A percentile compares a stretch with the other conserved stretches of the same genome.
Evolutionary conservation across 2,113 vertebrate species (phyloP).

Genomic region (Petromus typicus): DNA sequence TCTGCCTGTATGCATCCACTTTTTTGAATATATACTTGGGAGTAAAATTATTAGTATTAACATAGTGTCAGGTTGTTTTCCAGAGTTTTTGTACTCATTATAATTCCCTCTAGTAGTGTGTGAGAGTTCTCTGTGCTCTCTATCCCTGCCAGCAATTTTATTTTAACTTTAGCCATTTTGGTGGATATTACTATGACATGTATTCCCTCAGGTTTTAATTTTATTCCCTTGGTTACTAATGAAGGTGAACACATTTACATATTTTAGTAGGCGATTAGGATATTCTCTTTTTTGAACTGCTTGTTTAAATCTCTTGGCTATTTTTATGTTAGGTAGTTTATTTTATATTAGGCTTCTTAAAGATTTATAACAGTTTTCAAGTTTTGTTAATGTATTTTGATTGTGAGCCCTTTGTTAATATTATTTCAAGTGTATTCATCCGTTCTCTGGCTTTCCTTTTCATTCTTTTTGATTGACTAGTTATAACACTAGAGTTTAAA

Average conservation of each 20-base stretch:
- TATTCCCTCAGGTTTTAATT: background rate
- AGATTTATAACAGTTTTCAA: background rate
- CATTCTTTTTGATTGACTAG: background rate
- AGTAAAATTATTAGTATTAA: background rate
- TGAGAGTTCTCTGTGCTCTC: background rate
- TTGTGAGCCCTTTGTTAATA: background rate
- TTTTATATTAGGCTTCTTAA: background rate
- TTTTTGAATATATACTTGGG: background rate
- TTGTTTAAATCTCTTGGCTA: background rate
- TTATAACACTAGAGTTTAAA: background rate
- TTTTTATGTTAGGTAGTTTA: background rate
- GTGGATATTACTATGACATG: background rate
- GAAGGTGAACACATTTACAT: conserved; percentile 19
- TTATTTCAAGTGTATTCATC: background rate
- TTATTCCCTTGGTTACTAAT: background rate
- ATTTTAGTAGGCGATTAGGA: background rate
- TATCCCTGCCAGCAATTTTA: background rate
- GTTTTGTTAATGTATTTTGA: background rate
- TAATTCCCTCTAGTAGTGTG: background rate
- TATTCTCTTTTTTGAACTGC: conserved; percentile 6
- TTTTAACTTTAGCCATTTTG: conserved; percentile 15
- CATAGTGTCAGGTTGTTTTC: background rate
- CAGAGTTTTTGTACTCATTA: background rate
- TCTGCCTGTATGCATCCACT: background rate
- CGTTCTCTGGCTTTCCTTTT: background rate